Percentiles rank a stretch among this genome's conserved stretches.
phyloP scores from a whole-genome alignment of 1,140 invertebrate species.

The Zaprionus ornatus region DNA sequence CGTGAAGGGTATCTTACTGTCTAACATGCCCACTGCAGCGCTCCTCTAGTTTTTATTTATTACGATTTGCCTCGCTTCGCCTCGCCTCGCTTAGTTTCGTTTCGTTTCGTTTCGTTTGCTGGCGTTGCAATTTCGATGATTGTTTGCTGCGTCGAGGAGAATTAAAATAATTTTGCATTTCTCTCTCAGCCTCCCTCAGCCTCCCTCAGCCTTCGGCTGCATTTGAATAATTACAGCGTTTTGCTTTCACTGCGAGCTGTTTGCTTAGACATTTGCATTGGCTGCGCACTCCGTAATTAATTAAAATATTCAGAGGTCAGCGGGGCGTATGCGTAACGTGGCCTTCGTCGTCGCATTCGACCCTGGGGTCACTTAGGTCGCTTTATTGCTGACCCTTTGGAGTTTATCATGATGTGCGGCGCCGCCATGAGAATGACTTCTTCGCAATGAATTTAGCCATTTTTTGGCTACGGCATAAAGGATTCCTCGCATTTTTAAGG shows the following conservation, averaged over 20 bases:
- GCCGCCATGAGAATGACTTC: conserved; percentile 25
- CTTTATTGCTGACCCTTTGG: conserved; percentile 48
- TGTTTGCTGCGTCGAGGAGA: conserved; percentile 16
- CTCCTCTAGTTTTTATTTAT: background rate
- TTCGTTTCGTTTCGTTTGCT: background rate
- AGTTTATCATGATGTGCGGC: conserved; percentile 55
- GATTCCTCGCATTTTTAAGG: conserved; percentile 21
- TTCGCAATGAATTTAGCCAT: conserved; percentile 1
- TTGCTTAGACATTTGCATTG: conserved; percentile 37
- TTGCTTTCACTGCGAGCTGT: conserved; percentile 34
- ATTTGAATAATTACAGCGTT: conserved; percentile 56
- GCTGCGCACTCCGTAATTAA: conserved; percentile 59
- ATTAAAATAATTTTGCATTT: conserved; percentile 34
- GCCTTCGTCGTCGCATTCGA: conserved; percentile 12
- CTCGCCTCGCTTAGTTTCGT: background rate
- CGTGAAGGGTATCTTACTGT: background rate
- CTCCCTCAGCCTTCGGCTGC: conserved; percentile 17
- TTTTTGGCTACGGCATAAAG: conserved; percentile 14
- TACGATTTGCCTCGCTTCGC: background rate
- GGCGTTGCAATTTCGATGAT: conserved; percentile 9
- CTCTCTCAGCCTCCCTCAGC: conserved; percentile 3
- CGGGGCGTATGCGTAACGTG: conserved; percentile 44
- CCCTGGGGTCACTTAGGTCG: conserved; percentile 32
- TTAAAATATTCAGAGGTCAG: conserved; percentile 73
- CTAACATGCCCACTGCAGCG: too few species aligned